phyloP scores from a whole-genome alignment of 2,888 invertebrate species.

The Camptogramma bilineatum region DNA sequence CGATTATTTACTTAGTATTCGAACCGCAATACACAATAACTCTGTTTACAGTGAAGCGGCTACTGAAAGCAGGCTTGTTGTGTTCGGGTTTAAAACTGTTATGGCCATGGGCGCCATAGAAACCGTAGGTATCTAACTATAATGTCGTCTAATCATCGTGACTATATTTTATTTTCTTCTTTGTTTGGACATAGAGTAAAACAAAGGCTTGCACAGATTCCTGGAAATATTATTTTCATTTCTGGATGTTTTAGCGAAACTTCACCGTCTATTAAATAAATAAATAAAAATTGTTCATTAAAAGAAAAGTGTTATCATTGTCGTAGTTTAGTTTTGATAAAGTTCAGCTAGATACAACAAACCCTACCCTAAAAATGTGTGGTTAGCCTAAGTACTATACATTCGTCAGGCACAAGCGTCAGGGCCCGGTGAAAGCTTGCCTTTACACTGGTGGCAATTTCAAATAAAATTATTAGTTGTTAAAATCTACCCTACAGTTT shows the following conservation, averaged over 20 bases:
- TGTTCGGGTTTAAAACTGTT: slow-evolving; percentile 59
- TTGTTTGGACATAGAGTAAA: slow-evolving; percentile 5
- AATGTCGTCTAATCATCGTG: slow-evolving; percentile 57
- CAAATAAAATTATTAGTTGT: too few species aligned
- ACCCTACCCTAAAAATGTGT: too few species aligned
- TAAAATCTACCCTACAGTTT: too few species aligned
- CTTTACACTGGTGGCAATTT: too few species aligned
- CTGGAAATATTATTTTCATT: not conserved
- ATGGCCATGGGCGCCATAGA: slow-evolving; percentile 67
- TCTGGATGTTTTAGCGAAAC: not conserved
- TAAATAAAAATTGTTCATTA: too few species aligned
- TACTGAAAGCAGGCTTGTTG: slow-evolving; percentile 36
- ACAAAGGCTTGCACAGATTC: not conserved
- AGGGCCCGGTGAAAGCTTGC: too few species aligned
- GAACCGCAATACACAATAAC: slow-evolving; percentile 5
- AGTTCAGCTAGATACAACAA: too few species aligned
- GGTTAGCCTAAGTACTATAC: too few species aligned
- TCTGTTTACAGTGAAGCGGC: slow-evolving; percentile 29
- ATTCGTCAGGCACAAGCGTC: too few species aligned
- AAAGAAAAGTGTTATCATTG: too few species aligned
- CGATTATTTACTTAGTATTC: not conserved
- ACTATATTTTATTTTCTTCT: slow-evolving; percentile 38
- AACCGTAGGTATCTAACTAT: slow-evolving; percentile 57
- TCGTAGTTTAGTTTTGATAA: too few species aligned
- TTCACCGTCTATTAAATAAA: too few species aligned